Evolutionary conservation across 2,113 vertebrate species (phyloP), one percentile per base, ranked within the genome.

Genomic region (Colinus virginianus): DNA sequence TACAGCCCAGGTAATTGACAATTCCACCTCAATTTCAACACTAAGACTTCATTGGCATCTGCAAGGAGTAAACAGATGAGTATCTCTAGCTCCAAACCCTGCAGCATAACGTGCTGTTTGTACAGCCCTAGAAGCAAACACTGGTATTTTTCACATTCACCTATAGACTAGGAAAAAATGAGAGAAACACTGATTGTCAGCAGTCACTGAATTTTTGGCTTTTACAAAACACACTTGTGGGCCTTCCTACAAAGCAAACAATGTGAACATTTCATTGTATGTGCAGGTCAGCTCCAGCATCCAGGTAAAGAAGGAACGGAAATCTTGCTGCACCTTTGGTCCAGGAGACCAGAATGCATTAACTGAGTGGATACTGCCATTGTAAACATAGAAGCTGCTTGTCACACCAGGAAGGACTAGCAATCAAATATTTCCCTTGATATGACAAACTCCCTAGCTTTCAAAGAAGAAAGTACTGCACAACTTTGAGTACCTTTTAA

Each of bases 131-230:
- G 51, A 68, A 86, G 18, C 1, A 94, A 78, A 38, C 40, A 67
- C 42, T 34, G 30, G 66, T 46, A 43, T 58, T 58, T 14, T 80
- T 80, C 82, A 90, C 43, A 71, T 28, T 10, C 32, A 15, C 68
- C 88, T 83, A 36, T 56, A 85, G 92, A 90, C 79, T 80, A 91
- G 85, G 72, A 93, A 94, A 90, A 67, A 74, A 78, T 58, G n/a
- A 36, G n/a, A 63, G 32, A 51, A 80, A 49, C 9, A 78, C 83
- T 40, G 40, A 12, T 85, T 77, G 84, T 61, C 78, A 94, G 80
- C 23, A 83, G 83, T 78, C 67, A 21, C 38, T 59, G 80, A 16
- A 36, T 84, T 87, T 83, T 74, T n/a, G 16, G 38, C 43, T 66
- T 78, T 92, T 83, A 28, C 53, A 87, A 84, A 84, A 88, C 0